Base-by-base conservation (phyloP, 2,113 vertebrate species). In the Myanophis thanlyinensis region DNA sequence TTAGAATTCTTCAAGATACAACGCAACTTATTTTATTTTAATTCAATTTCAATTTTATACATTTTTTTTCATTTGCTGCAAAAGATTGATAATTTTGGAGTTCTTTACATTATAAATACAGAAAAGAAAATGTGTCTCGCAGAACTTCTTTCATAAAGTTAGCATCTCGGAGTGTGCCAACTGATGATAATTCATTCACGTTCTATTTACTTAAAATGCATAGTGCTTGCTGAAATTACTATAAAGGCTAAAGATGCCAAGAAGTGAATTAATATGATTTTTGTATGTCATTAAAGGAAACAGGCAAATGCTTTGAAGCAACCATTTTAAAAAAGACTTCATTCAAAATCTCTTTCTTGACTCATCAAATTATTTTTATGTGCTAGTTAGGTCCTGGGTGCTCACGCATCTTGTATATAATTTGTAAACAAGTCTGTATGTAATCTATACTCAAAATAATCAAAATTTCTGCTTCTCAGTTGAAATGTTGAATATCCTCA, bases 131-230 rank as follows among this genome's bases (percentile, higher is more conserved):
- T 27, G 47, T 67, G 23, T 51, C 91, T 95, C 67, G 93, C 88
- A 93, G 59, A 89, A 80, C 91, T 93, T 91, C 89, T 93, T 92
- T 91, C 80, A 93, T 96, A 95, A 59, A 96, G 95, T 96, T 95
- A 96, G 93, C 89, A 90, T 92, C 93, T 35, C 90, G 95, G 95
- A 96, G 96, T 95, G 96, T 95, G 96, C 96, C 93, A 92, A 91
- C 30, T 23, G 92, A 91, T 89, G 96, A 97, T 96, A 97, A 96
- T 59, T 96, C 96, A 97, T 97, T 96, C 91, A 85, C 54, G 67
- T 59, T 49, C 90, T 97, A 95, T 97, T 97, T 97, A 97, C 95
- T 96, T 96, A 95, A 96, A 97, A 94, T 0, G 25, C 95, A 95
- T 95, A 94, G 92, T 96, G 95, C 97, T 97, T 97, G 95, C 94